phyloP scores from a whole-genome alignment of 2,113 vertebrate species.

The Pteropus alecto region DNA sequence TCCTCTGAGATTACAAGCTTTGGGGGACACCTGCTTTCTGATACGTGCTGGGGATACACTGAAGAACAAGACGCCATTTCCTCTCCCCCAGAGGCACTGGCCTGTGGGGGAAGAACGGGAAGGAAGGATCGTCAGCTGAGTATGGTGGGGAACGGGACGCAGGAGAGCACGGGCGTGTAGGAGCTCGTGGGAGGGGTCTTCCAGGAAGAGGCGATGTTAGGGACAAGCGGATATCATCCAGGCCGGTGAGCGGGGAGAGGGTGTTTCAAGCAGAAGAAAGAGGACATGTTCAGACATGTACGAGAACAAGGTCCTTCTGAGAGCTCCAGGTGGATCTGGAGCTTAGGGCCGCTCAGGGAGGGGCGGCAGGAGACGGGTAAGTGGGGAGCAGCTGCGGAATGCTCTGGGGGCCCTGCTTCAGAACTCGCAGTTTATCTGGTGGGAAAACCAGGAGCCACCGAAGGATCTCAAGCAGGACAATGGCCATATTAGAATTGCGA shows the following conservation, averaged over 20 bases:
- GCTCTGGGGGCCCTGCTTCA: not conserved
- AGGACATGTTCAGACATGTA: not conserved
- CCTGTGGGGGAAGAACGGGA: not conserved
- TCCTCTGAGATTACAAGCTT: not conserved
- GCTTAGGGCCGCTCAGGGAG: not conserved
- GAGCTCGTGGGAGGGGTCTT: not conserved
- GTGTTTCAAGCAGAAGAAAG: not conserved
- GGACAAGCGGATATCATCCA: not conserved
- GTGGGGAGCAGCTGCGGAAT: not conserved
- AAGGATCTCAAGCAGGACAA: not conserved
- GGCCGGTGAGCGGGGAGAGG: not conserved
- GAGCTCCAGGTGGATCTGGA: not conserved
- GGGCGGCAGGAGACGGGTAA: not conserved
- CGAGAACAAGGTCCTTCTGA: not conserved
- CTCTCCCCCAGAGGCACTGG: not conserved
- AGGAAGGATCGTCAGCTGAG: not conserved
- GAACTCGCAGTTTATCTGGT: not conserved
- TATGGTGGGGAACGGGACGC: fast-evolving
- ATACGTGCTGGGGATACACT: not conserved
- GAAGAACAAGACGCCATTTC: not conserved
- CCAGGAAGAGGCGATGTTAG: not conserved
- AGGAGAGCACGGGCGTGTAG: not conserved
- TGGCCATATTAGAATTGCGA: not conserved
- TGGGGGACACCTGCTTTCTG: not conserved
- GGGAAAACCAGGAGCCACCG: not conserved